phyloP scores from a whole-genome alignment of 2,888 invertebrate genomes.

The Toxonevra muliebris region DNA sequence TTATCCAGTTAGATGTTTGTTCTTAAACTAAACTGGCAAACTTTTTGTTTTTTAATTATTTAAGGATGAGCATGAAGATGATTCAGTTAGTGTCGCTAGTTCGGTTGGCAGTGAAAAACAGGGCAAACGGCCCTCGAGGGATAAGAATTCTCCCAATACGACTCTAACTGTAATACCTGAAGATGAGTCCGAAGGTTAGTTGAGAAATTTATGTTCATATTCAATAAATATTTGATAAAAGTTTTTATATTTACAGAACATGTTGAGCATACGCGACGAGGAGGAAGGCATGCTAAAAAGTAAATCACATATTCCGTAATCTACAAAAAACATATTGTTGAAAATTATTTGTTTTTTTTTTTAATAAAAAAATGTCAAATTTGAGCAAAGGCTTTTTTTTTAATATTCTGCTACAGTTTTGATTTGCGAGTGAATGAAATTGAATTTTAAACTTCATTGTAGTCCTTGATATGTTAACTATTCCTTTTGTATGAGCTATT shows the following conservation, averaged over 20 bases:
- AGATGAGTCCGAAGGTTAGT: slow-evolving; percentile 40
- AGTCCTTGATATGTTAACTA: no score
- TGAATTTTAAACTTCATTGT: no score
- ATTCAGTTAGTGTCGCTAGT: slow-evolving; percentile 43
- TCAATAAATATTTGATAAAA: no score
- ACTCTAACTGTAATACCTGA: slow-evolving; percentile 45
- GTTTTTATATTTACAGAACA: no score
- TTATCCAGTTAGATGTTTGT: neutral
- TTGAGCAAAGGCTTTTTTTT: no score
- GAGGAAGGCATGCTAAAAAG: no score
- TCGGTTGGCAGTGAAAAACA: slow-evolving; percentile 42
- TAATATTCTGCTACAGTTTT: no score
- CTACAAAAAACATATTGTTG: slow-evolving; percentile 5
- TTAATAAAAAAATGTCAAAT: neutral
- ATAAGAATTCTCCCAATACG: slow-evolving; percentile 42
- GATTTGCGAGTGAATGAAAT: no score
- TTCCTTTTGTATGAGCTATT: no score
- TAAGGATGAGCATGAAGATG: slow-evolving; percentile 46
- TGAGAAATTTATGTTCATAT: neutral
- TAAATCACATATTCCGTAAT: neutral
- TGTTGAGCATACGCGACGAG: no score
- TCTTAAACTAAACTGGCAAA: neutral
- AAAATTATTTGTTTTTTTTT: neutral
- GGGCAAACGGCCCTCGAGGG: slow-evolving; percentile 39
- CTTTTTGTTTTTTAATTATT: slow-evolving; percentile 10